These are phyloP conservation scores for Hemiscyllium ocellatum DNA, from an alignment of 2,113 vertebrate species.

Conservation along the genomic window DNA sequence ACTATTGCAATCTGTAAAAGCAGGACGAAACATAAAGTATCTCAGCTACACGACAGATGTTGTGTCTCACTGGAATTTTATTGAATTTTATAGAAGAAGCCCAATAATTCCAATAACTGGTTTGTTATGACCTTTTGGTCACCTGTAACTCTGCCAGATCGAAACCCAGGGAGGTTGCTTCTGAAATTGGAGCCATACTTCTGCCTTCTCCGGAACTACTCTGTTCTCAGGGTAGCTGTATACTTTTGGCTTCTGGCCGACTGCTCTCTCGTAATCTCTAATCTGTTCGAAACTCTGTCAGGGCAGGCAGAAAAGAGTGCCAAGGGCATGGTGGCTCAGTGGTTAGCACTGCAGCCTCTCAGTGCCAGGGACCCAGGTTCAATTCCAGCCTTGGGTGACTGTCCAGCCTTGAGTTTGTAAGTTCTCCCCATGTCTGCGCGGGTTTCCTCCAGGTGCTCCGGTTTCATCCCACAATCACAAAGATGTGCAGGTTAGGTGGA, in stretches of 20 bases:
- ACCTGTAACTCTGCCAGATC: neutral
- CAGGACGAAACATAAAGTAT: neutral
- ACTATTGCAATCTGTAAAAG: neutral
- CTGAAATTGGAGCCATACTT: neutral
- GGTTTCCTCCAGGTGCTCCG: no score
- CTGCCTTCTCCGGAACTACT: neutral
- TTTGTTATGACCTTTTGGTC: neutral
- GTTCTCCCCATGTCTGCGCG: no score
- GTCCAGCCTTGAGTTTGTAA: no score
- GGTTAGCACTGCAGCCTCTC: no score
- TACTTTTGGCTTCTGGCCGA: neutral
- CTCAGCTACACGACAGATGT: neutral
- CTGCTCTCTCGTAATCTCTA: neutral
- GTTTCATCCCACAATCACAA: no score
- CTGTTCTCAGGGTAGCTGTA: neutral
- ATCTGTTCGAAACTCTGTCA: neutral
- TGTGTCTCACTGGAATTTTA: neutral
- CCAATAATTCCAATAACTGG: neutral
- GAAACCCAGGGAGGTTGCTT: neutral
- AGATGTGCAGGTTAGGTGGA: no score
- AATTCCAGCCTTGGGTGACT: no score
- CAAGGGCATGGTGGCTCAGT: no score
- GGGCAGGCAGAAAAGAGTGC: neutral
- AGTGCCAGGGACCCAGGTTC: no score
- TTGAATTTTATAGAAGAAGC: neutral